Evolutionary conservation across 35 echinoderm and acorn worm genomes (phyloP), one percentile per base, ranked within the genome.

Genomic region (Strongylocentrotus purpuratus): DNA sequence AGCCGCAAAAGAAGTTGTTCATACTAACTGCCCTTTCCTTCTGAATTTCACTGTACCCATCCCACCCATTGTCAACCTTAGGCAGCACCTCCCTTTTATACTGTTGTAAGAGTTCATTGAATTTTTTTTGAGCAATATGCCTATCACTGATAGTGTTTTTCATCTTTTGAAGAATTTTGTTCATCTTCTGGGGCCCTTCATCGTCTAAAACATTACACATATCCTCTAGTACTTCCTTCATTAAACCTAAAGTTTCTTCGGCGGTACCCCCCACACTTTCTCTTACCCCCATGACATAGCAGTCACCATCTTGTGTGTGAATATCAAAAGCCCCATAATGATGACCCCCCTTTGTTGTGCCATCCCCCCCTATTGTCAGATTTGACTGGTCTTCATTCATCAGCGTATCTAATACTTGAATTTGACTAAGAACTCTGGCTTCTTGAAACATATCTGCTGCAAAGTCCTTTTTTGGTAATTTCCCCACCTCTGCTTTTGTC

Each of bases 271-370:
- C 90, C 7, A 92, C 90, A 92, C 32, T 28, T 92, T 92, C 33
- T 45, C 90, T 92, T 6, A 92, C 90, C 17, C 90, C 90, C 45
- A 92, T 46, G 9, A 92, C 90, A 8, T 15, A 92, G 28, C 33
- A 46, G 4, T 89, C 87, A 28, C 87, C 87, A 89, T 28, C 87
- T 35, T 35, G 17, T 14, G 87, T 89, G 33, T 89, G 87, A 31
- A 89, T 89, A 89, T 89, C 87, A 35, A 89, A 89, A 31, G 87
- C 25, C 14, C 46, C 90, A 45, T 17, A 92, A 92, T 92, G 90
- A 45, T 92, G 90, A 35, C 90, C 41, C 4, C 28, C 33, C 45
- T 47, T 92, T 15, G 90, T 92, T 92, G 90, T 92, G 7, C 90
- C 90, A 48, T 92, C 90, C 9, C 4, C 90, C 46, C 7, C 90